Evolutionary conservation across 1,140 invertebrate species (phyloP).

Genomic region (honey bee (Apis mellifera)): DNA sequence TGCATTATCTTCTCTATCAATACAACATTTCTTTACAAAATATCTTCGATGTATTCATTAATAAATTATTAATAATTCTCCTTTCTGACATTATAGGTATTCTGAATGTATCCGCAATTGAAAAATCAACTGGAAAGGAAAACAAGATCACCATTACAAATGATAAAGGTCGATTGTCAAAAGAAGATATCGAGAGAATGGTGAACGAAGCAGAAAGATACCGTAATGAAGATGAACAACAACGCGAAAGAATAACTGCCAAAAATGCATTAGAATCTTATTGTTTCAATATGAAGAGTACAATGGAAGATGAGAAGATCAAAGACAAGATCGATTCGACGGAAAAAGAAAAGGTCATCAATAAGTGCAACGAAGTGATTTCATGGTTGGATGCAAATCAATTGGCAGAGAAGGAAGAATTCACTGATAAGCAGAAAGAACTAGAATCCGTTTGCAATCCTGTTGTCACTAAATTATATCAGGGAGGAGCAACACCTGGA

Average conservation of each 20-base stretch:
- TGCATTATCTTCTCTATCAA: not conserved
- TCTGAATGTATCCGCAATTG: slow-evolving; percentile 83
- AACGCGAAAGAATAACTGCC: slow-evolving; percentile 84
- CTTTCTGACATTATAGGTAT: slow-evolving; percentile 76
- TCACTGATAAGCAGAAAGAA: slow-evolving; percentile 95
- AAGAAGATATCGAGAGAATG: slow-evolving; percentile 93
- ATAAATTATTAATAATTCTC: not conserved
- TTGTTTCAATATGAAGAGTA: slow-evolving; percentile 98
- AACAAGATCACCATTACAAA: slow-evolving; percentile 93
- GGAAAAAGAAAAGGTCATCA: slow-evolving; percentile 92
- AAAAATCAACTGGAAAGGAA: slow-evolving; percentile 83
- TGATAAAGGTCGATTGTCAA: slow-evolving; percentile 90
- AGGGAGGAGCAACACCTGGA: slow-evolving; percentile 81
- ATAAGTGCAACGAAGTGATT: slow-evolving; percentile 96
- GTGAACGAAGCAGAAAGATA: slow-evolving; percentile 85
- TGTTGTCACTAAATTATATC: slow-evolving; percentile 92
- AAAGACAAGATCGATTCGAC: slow-evolving; percentile 94
- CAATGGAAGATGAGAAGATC: slow-evolving; percentile 93
- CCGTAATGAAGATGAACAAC: slow-evolving; percentile 86
- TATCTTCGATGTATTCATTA: not conserved
- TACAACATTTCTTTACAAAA: not conserved
- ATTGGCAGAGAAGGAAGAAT: slow-evolving; percentile 95
- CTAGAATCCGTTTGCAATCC: slow-evolving; percentile 92
- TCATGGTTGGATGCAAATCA: slow-evolving; percentile 97
- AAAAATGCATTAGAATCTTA: slow-evolving; percentile 87